These are phyloP conservation scores for Dusona sp. DNA, from an alignment of 2,888 invertebrate genomes.

Conservation along the genomic window DNA sequence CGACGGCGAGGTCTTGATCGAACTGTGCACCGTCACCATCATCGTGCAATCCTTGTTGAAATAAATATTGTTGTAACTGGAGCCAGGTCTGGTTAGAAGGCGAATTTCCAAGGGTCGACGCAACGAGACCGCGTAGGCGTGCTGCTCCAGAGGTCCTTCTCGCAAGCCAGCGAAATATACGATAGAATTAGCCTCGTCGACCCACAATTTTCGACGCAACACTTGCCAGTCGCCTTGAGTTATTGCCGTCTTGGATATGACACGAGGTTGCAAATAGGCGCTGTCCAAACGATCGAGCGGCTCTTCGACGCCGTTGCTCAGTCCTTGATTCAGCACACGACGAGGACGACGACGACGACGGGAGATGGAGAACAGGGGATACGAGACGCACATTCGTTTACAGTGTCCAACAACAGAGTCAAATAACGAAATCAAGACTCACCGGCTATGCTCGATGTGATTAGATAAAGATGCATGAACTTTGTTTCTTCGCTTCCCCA, in stretches of 20 bases:
- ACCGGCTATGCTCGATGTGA: slow-evolving; percentile 87
- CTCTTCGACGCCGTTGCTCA: slow-evolving; percentile 87
- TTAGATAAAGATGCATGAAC: slow-evolving; percentile 93
- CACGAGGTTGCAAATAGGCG: slow-evolving; percentile 87
- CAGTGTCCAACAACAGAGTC: not conserved
- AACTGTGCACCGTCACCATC: slow-evolving; percentile 93
- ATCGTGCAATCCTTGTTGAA: slow-evolving; percentile 90
- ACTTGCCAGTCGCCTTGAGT: slow-evolving; percentile 98
- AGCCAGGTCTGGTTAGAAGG: slow-evolving; percentile 92
- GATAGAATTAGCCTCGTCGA: slow-evolving; percentile 91
- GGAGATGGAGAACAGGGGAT: not conserved
- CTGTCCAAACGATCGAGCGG: slow-evolving; percentile 86
- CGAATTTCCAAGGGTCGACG: slow-evolving; percentile 90
- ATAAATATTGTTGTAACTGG: slow-evolving; percentile 89
- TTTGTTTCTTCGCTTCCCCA: slow-evolving; percentile 98
- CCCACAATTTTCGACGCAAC: slow-evolving; percentile 93
- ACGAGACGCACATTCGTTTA: not conserved
- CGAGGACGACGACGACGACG: not conserved
- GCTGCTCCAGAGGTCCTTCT: slow-evolving; percentile 96
- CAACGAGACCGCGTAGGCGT: slow-evolving; percentile 94
- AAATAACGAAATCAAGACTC: slow-evolving; percentile 15
- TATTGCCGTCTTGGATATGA: slow-evolving; percentile 90
- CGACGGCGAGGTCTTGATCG: slow-evolving; percentile 92
- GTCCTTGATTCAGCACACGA: slow-evolving; percentile 73
- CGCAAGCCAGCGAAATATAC: slow-evolving; percentile 96